Conservation (phyloP, 2,113 vertebrate genomes). For the Xiphorhynchus elegans region DNA sequence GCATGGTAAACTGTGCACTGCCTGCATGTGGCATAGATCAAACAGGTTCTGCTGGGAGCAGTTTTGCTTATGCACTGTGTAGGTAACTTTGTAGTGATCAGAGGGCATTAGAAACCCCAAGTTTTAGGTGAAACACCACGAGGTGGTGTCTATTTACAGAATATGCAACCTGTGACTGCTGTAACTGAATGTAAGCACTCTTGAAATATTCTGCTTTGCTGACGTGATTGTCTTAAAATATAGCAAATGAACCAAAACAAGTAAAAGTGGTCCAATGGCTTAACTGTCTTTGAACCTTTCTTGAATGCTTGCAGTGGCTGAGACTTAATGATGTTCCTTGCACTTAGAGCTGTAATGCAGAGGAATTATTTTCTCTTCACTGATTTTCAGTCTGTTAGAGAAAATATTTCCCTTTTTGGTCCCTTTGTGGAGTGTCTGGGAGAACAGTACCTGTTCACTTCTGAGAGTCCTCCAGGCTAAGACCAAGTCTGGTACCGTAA, state of each 20-base stretch:
- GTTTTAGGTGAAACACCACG: conserved; percentile 17
- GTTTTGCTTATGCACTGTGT: conserved; percentile 29
- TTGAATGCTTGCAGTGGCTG: background rate
- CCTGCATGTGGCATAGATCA: rapidly evolving
- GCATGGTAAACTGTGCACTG: background rate
- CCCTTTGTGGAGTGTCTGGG: background rate
- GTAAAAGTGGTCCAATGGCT: conserved; percentile 38
- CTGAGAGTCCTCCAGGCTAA: background rate
- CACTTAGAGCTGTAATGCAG: background rate
- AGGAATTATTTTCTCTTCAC: conserved; percentile 14
- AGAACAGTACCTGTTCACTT: background rate
- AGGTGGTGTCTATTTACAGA: conserved; percentile 13
- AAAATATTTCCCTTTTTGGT: background rate
- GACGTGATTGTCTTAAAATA: conserved; percentile 50
- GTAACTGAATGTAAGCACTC: conserved; percentile 56
- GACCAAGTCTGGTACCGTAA: background rate
- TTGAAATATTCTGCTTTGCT: conserved; percentile 41
- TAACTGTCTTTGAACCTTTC: conserved; percentile 51
- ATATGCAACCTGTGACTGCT: conserved; percentile 52
- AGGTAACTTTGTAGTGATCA: background rate
- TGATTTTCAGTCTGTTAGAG: background rate
- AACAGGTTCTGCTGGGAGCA: background rate
- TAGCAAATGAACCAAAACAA: conserved; percentile 59
- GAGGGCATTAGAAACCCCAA: conserved; percentile 51
- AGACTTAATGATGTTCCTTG: background rate